phyloP scores from a whole-genome alignment of 1,140 invertebrate genomes.

The Papilio polyxenes region DNA sequence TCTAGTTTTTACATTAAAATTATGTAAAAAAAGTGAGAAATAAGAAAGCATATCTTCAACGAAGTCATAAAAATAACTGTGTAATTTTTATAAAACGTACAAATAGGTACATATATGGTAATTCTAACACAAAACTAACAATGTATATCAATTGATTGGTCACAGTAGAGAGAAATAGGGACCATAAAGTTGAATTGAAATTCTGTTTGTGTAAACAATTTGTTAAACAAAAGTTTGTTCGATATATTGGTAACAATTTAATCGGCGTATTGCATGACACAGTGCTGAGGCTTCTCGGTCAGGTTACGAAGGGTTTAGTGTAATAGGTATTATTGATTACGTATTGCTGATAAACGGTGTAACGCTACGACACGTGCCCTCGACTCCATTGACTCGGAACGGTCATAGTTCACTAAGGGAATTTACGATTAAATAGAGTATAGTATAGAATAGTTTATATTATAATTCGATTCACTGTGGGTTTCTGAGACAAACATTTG shows the following conservation, averaged over 20 bases:
- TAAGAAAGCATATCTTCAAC: no score
- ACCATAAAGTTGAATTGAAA: background rate
- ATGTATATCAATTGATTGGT: no score
- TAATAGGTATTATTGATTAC: constrained; percentile 37
- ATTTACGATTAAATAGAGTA: background rate
- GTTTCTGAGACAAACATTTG: no score
- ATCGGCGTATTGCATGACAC: constrained; percentile 33
- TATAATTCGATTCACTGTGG: no score
- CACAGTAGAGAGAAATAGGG: no score
- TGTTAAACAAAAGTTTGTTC: constrained; percentile 3
- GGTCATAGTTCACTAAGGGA: background rate
- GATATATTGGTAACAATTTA: constrained; percentile 34
- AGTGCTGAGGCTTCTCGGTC: constrained; percentile 33
- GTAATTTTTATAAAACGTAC: no score
- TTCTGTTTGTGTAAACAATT: background rate
- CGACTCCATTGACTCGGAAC: background rate
- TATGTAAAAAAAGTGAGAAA: no score
- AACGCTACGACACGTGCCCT: constrained; percentile 14
- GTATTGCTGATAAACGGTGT: constrained; percentile 30
- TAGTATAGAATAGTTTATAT: no score
- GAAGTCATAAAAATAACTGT: no score
- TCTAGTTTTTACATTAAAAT: no score
- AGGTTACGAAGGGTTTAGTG: constrained; percentile 32
- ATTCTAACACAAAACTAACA: no score
- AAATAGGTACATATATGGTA: no score